Evolutionary conservation across 2,797 vertebrate genomes (phyloP), one percentile per base, ranked within the genome.

Genomic region (Lycodopsis pacificus): DNA sequence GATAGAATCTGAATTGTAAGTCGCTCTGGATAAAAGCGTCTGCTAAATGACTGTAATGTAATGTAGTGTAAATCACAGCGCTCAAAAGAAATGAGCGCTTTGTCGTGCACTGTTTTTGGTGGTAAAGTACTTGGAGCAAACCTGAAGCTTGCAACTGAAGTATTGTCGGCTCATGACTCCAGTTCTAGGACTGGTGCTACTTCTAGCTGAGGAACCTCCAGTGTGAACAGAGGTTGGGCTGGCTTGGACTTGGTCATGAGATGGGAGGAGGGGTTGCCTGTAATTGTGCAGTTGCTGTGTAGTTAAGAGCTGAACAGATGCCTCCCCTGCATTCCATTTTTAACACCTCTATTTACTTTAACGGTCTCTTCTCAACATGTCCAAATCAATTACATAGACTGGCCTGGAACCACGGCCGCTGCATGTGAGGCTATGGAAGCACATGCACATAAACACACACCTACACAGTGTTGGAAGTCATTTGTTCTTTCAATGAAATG

Each of bases 361-460:
- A 89, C 49, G 34, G 70, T 64, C 64, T 65, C 71, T 82, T 83
- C 71, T 82, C 81, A 72, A 83, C 70, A 79, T 75, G 83, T 92
- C 88, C 91, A 93, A 90, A 90, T 88, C 89, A 91, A 88, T 93
- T 91, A 91, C 78, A 63, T 49, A 65, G 77, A 80, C 80, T 86
- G 65, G 38, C 70, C 81, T 70, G 74, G 79, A 88, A 77, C 86
- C 80, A 73, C 73, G 65, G 68, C 65, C 54, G 38, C n/a, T 77
- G 77, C 72, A 82, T 88, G 86, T 88, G 84, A 83, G 44, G 1
- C 44, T 12, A 63, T 44, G 54, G 17, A 64, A 71, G 22, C 17
- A 46, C 59, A 77, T 68, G 63, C 46, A 63, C 64, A 32, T 4
- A 3, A 15, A 72, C 64, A 61, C 27, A 49, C 53, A 71, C 62